Evolutionary conservation across 2,797 vertebrate species (phyloP).

Genomic region (Smutsia gigantea): DNA sequence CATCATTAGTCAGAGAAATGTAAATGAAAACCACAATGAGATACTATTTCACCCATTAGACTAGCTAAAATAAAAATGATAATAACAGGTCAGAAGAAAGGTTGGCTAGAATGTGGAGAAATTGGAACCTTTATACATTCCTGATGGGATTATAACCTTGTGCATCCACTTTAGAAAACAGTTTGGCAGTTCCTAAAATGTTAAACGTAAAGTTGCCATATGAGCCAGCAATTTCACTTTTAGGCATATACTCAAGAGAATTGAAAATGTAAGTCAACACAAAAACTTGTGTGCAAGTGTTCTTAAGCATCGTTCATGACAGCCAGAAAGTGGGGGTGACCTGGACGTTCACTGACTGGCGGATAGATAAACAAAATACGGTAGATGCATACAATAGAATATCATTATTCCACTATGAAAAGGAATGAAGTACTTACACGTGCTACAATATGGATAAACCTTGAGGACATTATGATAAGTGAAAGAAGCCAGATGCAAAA

Average conservation of each 20-base stretch:
- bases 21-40: neutral
- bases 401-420: neutral
- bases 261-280: neutral
- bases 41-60: neutral
- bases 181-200: neutral
- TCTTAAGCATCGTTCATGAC: neutral
- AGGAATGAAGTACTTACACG: neutral
- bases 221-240: neutral
- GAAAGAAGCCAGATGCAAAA: neutral
- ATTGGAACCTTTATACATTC: neutral
- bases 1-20: neutral
- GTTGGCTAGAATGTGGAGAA: neutral
- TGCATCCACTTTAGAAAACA: neutral
- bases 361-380: neutral
- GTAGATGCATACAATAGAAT: neutral
- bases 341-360: neutral
- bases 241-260: neutral
- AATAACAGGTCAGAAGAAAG: neutral
- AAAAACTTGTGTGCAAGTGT: neutral
- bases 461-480: neutral
- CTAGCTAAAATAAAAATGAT: conserved; percentile 3
- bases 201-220: neutral
- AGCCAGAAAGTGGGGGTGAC: neutral
- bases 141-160: neutral
- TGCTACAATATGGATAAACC: neutral